Evolutionary conservation across 92 coral and sea anemone species (phyloP).

Genomic region (Porites cylindrica): DNA sequence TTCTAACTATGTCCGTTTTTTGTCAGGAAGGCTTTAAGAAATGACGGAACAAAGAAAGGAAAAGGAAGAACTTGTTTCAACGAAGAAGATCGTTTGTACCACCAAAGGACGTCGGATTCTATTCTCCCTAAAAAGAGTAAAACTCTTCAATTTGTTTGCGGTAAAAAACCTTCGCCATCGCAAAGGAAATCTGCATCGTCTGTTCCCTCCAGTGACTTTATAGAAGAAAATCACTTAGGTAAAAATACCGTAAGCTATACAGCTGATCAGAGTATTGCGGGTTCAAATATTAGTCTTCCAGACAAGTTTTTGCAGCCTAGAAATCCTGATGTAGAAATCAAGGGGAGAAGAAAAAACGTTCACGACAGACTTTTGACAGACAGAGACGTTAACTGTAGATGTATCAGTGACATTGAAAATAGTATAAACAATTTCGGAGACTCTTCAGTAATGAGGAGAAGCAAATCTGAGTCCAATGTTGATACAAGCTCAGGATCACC

Average conservation of each 20-base stretch:
- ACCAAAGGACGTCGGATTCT: not conserved
- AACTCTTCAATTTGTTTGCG: not conserved
- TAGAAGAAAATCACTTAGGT: not conserved
- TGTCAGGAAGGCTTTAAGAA: constrained; percentile 44
- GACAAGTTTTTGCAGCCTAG: not conserved
- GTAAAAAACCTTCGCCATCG: constrained; percentile 11
- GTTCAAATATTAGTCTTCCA: not conserved
- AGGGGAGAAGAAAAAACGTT: not conserved
- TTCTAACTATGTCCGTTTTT: constrained; percentile 10
- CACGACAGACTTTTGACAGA: not conserved
- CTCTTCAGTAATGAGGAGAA: not conserved
- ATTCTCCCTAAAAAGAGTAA: not conserved
- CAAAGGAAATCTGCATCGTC: not conserved
- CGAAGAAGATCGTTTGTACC: not conserved
- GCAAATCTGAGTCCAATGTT: constrained; percentile 4
- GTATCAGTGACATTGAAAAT: constrained; percentile 4
- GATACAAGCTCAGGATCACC: not conserved
- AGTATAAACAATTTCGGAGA: not conserved
- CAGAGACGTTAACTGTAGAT: not conserved
- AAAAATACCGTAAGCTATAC: not conserved
- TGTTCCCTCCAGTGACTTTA: not conserved
- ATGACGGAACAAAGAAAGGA: not conserved
- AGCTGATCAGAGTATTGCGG: not conserved
- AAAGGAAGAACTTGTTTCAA: not conserved
- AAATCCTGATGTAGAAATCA: not conserved